Evolutionary conservation across 2,888 invertebrate genomes (phyloP).

Genomic region (Rhamnusium bicolor): DNA sequence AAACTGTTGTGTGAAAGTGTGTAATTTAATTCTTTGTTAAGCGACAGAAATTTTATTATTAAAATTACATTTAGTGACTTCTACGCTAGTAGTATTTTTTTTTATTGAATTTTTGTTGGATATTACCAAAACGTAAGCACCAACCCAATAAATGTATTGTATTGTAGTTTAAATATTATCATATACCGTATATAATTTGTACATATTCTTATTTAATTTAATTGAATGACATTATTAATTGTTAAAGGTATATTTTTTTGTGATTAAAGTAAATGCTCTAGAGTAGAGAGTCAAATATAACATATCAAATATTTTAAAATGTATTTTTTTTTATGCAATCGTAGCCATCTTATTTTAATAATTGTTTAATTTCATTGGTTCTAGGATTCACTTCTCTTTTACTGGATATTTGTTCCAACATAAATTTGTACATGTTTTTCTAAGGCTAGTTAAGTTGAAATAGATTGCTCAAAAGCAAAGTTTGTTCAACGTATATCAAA

Average conservation of each 20-base stretch:
- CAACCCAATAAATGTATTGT: slow-evolving; percentile 46
- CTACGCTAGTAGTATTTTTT: slow-evolving; percentile 59
- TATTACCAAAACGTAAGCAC: slow-evolving; percentile 42
- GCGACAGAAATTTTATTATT: slow-evolving; percentile 54
- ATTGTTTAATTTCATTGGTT: not conserved
- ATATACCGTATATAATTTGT: slow-evolving; percentile 56
- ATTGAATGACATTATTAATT: slow-evolving; percentile 58
- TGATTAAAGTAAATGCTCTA: slow-evolving; percentile 61
- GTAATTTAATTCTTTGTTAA: slow-evolving; percentile 55
- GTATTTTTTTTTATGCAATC: slow-evolving; percentile 44
- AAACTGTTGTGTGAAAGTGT: slow-evolving; percentile 54
- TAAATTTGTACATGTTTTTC: not conserved
- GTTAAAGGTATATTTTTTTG: slow-evolving; percentile 59
- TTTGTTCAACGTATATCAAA: not conserved
- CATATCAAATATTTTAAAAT: slow-evolving; percentile 59
- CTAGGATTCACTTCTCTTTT: not conserved
- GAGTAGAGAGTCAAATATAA: slow-evolving; percentile 64
- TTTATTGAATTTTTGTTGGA: slow-evolving; percentile 40
- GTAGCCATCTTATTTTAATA: slow-evolving; percentile 5
- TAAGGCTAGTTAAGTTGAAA: not conserved
- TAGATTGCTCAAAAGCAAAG: not conserved
- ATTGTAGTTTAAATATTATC: slow-evolving; percentile 48
- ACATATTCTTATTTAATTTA: slow-evolving; percentile 57
- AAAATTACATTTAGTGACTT: slow-evolving; percentile 53
- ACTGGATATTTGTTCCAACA: not conserved